phyloP scores from a whole-genome alignment of 2,113 vertebrate species.

The Oncorhynchus keta region DNA sequence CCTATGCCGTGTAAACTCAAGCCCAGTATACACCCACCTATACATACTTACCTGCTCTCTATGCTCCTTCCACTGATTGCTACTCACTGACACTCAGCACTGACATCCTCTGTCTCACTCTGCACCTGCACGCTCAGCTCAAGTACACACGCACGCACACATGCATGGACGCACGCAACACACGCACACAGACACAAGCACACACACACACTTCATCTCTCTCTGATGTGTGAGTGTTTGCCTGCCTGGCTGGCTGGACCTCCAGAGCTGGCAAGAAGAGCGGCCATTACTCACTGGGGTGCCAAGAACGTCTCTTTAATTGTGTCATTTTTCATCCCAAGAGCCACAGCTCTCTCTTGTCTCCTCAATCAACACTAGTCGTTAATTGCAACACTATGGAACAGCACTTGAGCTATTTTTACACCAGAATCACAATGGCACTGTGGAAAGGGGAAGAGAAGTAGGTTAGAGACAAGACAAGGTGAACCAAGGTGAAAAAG shows the following conservation, averaged over 20 bases:
- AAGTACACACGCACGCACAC: neutral
- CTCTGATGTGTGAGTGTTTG: neutral
- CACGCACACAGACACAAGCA: neutral
- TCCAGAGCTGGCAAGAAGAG: conserved; percentile 14
- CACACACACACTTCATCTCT: conserved; percentile 3
- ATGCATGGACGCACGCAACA: neutral
- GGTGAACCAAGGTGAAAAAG: too few species aligned
- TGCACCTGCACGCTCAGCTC: neutral
- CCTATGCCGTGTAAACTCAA: too few species aligned
- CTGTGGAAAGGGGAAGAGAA: too few species aligned
- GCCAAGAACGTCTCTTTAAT: conserved; percentile 36
- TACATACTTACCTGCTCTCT: neutral
- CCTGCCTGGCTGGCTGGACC: conserved; percentile 20
- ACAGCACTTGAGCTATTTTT: neutral
- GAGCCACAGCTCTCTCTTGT: conserved; percentile 7
- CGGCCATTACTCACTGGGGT: conserved; percentile 29
- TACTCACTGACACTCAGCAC: neutral
- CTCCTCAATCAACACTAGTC: neutral
- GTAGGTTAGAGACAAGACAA: too few species aligned
- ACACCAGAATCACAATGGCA: neutral
- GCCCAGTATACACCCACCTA: too few species aligned
- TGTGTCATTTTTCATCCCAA: conserved; percentile 43
- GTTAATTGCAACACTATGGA: neutral
- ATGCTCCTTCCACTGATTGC: neutral
- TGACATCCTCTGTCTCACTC: neutral